Evolutionary conservation across 2,113 vertebrate genomes (phyloP).

Genomic region (Elachura formosa): DNA sequence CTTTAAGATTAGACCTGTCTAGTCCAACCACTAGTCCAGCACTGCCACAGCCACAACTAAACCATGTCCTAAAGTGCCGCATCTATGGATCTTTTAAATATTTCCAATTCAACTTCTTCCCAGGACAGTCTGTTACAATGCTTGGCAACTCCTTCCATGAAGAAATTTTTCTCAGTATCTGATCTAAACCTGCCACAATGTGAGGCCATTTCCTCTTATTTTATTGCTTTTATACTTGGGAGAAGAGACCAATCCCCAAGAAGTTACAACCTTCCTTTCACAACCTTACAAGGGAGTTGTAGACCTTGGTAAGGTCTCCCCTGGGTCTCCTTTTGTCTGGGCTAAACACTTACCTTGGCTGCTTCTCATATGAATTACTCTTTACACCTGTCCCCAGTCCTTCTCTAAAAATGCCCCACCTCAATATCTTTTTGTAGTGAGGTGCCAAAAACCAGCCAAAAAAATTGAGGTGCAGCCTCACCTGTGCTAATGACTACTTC

Average conservation of each 20-base stretch:
- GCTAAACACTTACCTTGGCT: not conserved
- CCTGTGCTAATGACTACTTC: not conserved
- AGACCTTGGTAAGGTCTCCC: not conserved
- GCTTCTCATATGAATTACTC: not conserved
- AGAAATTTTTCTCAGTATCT: not conserved
- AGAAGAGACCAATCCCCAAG: accelerated
- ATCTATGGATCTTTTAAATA: not conserved
- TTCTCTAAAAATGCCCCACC: not conserved
- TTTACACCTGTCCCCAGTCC: not conserved
- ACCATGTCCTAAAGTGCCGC: not conserved
- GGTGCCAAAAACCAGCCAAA: not conserved
- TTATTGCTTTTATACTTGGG: not conserved
- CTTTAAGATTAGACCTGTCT: not conserved
- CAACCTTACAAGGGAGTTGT: too few relatives aligned
- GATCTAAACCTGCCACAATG: not conserved
- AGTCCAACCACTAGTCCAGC: not conserved
- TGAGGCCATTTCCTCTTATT: not conserved
- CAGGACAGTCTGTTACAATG: not conserved
- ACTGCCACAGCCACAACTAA: not conserved
- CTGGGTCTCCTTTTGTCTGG: not conserved
- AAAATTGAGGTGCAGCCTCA: not conserved
- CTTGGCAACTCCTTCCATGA: not conserved
- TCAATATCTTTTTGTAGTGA: not conserved
- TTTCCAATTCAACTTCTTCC: not conserved
- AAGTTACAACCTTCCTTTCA: not conserved